Evolutionary conservation across 2,888 invertebrate species (phyloP).

Genomic region (Pandemis corylana): DNA sequence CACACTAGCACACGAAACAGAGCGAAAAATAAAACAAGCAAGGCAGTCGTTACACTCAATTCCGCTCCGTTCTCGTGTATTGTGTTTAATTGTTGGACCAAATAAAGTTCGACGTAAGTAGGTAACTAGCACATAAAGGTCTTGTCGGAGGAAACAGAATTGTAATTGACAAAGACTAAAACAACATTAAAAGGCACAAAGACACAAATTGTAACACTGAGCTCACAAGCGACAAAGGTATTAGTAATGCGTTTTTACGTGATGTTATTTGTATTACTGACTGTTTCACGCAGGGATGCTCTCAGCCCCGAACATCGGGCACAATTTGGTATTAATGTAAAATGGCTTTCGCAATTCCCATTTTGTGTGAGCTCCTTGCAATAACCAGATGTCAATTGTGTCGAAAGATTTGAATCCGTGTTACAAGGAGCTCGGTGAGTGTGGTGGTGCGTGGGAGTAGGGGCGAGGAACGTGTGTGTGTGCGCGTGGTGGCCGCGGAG

Average conservation of each 20-base stretch:
- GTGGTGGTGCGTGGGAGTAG: slow-evolving; percentile 1
- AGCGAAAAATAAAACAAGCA: slow-evolving; percentile 28
- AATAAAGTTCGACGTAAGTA: slow-evolving; percentile 40
- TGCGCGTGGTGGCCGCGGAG: slow-evolving; percentile 53
- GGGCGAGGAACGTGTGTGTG: slow-evolving; percentile 45
- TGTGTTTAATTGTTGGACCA: slow-evolving; percentile 39
- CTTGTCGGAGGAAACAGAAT: slow-evolving; percentile 23
- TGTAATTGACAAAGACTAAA: slow-evolving; percentile 34
- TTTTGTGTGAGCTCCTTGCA: slow-evolving; percentile 1
- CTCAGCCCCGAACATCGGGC: slow-evolving; percentile 12
- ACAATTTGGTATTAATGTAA: slow-evolving; percentile 1
- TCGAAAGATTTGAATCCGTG: background rate
- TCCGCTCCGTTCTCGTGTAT: slow-evolving; percentile 30
- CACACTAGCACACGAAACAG: slow-evolving; percentile 14
- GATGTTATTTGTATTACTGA: slow-evolving; percentile 12
- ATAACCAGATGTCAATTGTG: slow-evolving; percentile 1
- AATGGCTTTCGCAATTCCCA: background rate
- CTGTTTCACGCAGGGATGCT: slow-evolving; percentile 10
- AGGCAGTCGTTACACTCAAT: slow-evolving; percentile 34
- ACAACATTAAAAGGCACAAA: slow-evolving; percentile 29
- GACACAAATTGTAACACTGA: slow-evolving; percentile 23
- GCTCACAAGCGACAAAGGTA: slow-evolving; percentile 24
- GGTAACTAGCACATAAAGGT: slow-evolving; percentile 36
- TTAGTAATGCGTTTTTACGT: slow-evolving; percentile 29
- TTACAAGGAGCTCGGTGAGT: slow-evolving; percentile 2